These are phyloP conservation scores for Camptogramma bilineatum DNA, from an alignment of 2,888 invertebrate species.

Conservation along the genomic window DNA sequence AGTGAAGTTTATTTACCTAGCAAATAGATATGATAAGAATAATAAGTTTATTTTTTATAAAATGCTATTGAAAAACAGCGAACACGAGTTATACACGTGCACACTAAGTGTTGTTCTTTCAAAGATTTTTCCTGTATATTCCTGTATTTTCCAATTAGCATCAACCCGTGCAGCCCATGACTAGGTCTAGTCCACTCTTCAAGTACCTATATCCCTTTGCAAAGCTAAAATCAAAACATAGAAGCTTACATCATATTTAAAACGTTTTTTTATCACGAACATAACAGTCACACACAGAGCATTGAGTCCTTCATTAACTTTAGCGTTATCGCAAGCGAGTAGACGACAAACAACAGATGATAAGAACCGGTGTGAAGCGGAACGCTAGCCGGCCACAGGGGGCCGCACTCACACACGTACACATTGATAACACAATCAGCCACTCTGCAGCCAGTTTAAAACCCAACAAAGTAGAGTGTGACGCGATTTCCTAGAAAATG, in stretches of 20 bases:
- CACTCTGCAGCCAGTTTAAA: conserved; percentile 46
- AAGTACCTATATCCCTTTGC: neutral
- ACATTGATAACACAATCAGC: conserved; percentile 62
- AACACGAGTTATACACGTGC: too few species aligned
- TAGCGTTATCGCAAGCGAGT: conserved; percentile 55
- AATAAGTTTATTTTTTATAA: too few species aligned
- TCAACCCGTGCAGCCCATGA: too few species aligned
- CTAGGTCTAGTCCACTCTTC: too few species aligned
- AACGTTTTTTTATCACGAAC: conserved; percentile 24
- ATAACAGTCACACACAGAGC: conserved; percentile 55
- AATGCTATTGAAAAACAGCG: too few species aligned
- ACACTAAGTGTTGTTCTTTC: too few species aligned
- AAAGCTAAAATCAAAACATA: neutral
- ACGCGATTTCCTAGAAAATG: conserved; percentile 45
- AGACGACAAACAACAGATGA: conserved; percentile 64
- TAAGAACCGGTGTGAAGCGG: conserved; percentile 77
- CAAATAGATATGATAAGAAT: too few species aligned
- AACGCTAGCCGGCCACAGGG: conserved; percentile 71
- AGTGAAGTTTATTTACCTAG: too few species aligned
- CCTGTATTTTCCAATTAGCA: too few species aligned
- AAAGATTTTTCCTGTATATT: too few species aligned
- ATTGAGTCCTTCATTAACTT: conserved; percentile 59
- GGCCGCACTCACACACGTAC: conserved; percentile 60
- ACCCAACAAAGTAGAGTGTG: conserved; percentile 58
- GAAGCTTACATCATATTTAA: neutral